These are phyloP conservation scores for Trachelus iudaicus DNA, from an alignment of 2,888 invertebrate species.

Conservation along the genomic window DNA sequence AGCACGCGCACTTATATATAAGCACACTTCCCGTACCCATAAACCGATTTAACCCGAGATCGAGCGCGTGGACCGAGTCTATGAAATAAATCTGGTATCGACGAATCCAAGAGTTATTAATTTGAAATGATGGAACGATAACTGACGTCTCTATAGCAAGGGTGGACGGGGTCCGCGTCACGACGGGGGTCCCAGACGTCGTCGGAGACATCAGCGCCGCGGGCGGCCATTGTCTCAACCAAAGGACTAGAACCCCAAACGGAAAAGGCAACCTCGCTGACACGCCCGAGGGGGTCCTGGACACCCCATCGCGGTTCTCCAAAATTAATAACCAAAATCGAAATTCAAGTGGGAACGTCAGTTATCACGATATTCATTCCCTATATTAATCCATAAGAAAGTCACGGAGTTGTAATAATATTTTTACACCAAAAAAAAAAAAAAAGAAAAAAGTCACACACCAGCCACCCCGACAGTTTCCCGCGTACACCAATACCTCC, in stretches of 20 bases:
- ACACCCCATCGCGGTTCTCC: constrained; percentile 46
- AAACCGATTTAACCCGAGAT: neutral
- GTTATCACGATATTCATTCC: neutral
- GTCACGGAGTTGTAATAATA: neutral
- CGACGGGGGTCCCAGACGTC: constrained; percentile 62
- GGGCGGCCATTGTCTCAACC: constrained; percentile 61
- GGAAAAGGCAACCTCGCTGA: constrained; percentile 40
- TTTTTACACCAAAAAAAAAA: neutral
- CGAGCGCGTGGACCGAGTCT: neutral
- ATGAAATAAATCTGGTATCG: neutral
- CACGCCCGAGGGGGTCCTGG: constrained; percentile 54
- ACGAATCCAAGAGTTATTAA: constrained; percentile 16
- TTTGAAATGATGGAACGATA: constrained; percentile 54
- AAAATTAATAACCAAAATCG: constrained; percentile 55
- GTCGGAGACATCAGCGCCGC: constrained; percentile 61
- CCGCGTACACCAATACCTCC: neutral
- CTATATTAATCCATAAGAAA: neutral
- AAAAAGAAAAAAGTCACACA: too few relatives aligned
- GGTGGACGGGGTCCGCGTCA: constrained; percentile 48
- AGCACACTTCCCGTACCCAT: neutral
- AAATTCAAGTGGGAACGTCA: neutral
- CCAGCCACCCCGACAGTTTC: neutral
- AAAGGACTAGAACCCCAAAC: constrained; percentile 28
- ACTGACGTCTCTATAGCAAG: constrained; percentile 61
- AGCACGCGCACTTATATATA: too few relatives aligned